Percentiles rank a stretch among this genome's conserved stretches.
Evolutionary conservation across 2,888 invertebrate genomes (phyloP).

Genomic region (Meloe dianella): DNA sequence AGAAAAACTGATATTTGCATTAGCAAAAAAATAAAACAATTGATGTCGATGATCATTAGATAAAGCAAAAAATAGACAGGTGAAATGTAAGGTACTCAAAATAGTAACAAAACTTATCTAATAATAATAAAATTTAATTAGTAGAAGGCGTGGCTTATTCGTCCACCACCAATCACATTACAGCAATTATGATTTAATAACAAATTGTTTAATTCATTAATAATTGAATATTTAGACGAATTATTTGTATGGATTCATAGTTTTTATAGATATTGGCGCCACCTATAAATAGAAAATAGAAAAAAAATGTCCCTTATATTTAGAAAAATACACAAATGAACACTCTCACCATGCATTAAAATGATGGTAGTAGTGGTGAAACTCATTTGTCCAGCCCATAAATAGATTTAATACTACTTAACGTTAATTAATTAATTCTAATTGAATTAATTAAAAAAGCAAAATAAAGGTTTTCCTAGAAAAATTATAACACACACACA

Average conservation of each 20-base stretch:
- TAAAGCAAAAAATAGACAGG: not conserved
- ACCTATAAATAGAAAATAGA: not conserved
- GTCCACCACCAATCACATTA: not conserved
- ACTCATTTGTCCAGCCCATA: slow-evolving; percentile 6
- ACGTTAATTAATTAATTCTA: not conserved
- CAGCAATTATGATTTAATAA: not conserved
- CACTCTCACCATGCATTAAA: slow-evolving; percentile 11
- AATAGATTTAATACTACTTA: not conserved
- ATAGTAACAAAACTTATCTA: too few relatives aligned
- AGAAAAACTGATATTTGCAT: too few relatives aligned
- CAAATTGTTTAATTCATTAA: not conserved
- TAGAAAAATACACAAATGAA: not conserved
- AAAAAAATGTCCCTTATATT: not conserved
- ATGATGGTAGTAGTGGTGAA: slow-evolving; percentile 6
- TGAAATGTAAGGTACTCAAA: not conserved
- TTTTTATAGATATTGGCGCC: not conserved
- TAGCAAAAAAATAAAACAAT: too few relatives aligned
- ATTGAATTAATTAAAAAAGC: not conserved
- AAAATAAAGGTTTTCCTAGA: not conserved
- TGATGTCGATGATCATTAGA: too few relatives aligned
- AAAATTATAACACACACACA: slow-evolving; percentile 16
- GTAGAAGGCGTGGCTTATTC: not conserved
- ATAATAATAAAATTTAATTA: not conserved
- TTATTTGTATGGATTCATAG: too few relatives aligned
- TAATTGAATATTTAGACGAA: too few relatives aligned